Evolutionary conservation across 2,888 invertebrate genomes (phyloP), one percentile per base, ranked within the genome.

Genomic region (Drosophila rubida): DNA sequence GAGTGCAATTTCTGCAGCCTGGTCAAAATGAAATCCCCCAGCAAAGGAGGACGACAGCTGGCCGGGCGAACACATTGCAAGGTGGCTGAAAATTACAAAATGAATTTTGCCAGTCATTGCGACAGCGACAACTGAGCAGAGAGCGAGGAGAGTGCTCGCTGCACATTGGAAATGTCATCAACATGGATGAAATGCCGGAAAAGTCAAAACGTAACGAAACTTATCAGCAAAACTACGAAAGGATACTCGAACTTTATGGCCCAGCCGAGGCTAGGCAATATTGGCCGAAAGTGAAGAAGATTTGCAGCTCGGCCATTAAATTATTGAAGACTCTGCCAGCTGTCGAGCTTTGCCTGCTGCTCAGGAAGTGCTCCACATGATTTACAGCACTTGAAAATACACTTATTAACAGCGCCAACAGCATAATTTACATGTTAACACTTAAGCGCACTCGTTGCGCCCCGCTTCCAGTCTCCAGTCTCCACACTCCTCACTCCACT

Each of bases 391-490:
- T 70, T 64, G 64, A 54, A 66, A 64, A 69, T 59, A 74, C 78
- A 83, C 86, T 88, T 88, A 86, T 88, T 86, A 89, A 88, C 89
- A 77, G 73, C 69, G 66, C 55, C 66, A 68, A 75, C 78, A 80
- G 83, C 82, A 85, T 88, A 87, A 90, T 89, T 90, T 89, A 89
- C 90, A 86, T 88, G 90, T 90, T 89, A 90, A 90, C 89, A 90
- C 90, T 90, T 90, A 90, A 90, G 78, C 86, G 75, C 89, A 90
- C 87, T 83, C 85, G 89, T 84, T 51, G 4, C 37, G 2, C 44
- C 58, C 32, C 32, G 27, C 16, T 27, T 50, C 11, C 4, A 19
- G 53, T 30, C 32, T 37, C 74, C 74, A 68, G 80, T 67, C 58
- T 57, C 30, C 11, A 25, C n/a, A n/a, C n/a, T n/a, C n/a, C n/a